Evolutionary conservation across 2,797 vertebrate species (phyloP).

Genomic region (Pseudochirops cupreus): DNA sequence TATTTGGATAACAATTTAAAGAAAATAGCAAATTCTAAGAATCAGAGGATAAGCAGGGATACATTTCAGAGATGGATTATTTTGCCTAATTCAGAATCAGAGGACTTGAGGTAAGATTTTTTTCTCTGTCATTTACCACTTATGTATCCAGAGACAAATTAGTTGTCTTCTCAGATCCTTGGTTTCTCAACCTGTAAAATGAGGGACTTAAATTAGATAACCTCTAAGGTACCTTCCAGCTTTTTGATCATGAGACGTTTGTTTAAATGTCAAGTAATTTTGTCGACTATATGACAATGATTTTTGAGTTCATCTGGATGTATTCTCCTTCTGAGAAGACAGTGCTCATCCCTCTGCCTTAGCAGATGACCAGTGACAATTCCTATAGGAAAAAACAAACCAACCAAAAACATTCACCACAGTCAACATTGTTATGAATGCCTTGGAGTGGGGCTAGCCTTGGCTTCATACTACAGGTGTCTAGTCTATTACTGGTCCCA

Average conservation of each 20-base stretch:
- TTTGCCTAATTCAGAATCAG: not conserved
- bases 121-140: not conserved
- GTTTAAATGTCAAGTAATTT: not conserved
- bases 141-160: not conserved
- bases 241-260: not conserved
- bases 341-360: not conserved
- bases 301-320: not conserved
- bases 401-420: not conserved
- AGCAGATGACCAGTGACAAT: not conserved
- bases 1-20: not conserved
- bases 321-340: not conserved
- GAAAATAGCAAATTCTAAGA: not conserved
- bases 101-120: not conserved
- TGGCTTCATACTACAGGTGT: not conserved
- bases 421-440: not conserved
- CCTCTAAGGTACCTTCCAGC: not conserved
- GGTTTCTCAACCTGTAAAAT: not conserved
- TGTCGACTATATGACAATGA: not conserved
- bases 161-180: not conserved
- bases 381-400: not conserved
- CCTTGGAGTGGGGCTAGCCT: not conserved
- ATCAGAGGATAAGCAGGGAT: not conserved
- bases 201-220: not conserved
- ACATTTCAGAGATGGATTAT: not conserved
- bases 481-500: not conserved